phyloP scores from a whole-genome alignment of 2,888 invertebrate genomes.

The Coenonympha glycerion region DNA sequence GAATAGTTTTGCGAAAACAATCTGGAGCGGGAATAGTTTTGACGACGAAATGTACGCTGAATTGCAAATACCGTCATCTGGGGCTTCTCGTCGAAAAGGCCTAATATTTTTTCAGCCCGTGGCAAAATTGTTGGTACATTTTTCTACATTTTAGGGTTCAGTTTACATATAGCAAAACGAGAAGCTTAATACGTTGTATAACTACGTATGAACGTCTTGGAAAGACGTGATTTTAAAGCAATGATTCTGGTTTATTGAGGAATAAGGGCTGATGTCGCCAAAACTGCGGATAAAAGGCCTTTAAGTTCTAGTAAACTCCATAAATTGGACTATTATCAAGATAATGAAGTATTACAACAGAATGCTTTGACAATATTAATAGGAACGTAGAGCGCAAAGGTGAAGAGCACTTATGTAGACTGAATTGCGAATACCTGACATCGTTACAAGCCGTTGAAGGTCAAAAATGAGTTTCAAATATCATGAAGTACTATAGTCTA shows the following conservation, averaged over 20 bases:
- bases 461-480: constrained; percentile 14
- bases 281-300: no score
- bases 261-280: no score
- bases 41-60: constrained; percentile 6
- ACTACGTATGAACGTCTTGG: no score
- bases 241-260: no score
- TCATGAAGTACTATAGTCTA: background rate
- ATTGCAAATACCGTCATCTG: constrained; percentile 7
- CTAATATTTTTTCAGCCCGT: constrained; percentile 3
- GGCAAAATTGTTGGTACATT: background rate
- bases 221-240: no score
- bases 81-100: constrained; percentile 3
- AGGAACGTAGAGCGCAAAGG: constrained; percentile 11
- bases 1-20: constrained; percentile 3
- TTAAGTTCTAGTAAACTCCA: no score
- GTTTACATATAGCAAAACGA: no score
- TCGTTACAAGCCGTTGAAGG: constrained; percentile 21
- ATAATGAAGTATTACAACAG: background rate
- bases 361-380: background rate
- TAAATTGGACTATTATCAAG: background rate
- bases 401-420: constrained; percentile 22
- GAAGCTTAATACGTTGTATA: no score
- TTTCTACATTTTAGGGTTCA: no score
- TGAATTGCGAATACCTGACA: constrained; percentile 18
- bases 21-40: constrained; percentile 5